These are phyloP conservation scores for Sycophila sp. DNA, from an alignment of 1,140 invertebrate species.

Conservation along the genomic window DNA sequence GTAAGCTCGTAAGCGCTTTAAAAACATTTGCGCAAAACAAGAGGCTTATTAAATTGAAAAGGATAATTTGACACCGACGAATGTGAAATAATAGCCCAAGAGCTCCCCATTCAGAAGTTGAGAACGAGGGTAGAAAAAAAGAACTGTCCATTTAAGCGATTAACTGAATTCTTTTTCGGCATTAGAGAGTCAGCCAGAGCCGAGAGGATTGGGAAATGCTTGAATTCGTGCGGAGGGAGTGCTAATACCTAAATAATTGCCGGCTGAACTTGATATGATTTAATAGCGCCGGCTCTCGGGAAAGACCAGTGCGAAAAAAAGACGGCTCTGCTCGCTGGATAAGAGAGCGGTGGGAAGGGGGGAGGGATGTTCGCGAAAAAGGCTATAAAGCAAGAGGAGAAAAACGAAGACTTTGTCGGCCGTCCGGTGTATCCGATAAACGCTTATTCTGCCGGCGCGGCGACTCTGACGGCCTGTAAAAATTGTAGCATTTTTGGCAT, in stretches of 20 bases:
- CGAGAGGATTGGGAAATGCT: constrained; percentile 16
- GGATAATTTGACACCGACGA: too few species aligned
- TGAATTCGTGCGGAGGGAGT: constrained; percentile 35
- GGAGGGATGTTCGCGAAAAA: constrained; percentile 5
- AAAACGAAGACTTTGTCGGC: neutral
- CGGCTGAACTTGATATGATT: constrained; percentile 57
- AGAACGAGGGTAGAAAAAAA: neutral
- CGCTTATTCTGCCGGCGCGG: constrained; percentile 3
- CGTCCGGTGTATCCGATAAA: constrained; percentile 4
- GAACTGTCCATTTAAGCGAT: constrained; percentile 12
- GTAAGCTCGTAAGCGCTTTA: too few species aligned
- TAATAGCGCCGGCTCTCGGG: constrained; percentile 42
- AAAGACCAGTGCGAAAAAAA: neutral
- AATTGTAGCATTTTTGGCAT: too few species aligned
- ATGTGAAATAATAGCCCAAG: too few species aligned
- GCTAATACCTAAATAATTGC: constrained; percentile 61
- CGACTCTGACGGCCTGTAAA: neutral
- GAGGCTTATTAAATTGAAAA: too few species aligned
- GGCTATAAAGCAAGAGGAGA: constrained; percentile 7
- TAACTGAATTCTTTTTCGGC: constrained; percentile 28
- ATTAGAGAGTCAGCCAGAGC: constrained; percentile 12
- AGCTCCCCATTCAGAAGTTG: too few species aligned
- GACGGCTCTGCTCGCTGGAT: neutral
- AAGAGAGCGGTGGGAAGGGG: too few species aligned
- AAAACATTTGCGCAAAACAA: too few species aligned